Percentiles rank a stretch among this genome's conserved stretches.
phyloP scores from a whole-genome alignment of 2,113 vertebrate genomes.

The Danionella cerebrum region DNA sequence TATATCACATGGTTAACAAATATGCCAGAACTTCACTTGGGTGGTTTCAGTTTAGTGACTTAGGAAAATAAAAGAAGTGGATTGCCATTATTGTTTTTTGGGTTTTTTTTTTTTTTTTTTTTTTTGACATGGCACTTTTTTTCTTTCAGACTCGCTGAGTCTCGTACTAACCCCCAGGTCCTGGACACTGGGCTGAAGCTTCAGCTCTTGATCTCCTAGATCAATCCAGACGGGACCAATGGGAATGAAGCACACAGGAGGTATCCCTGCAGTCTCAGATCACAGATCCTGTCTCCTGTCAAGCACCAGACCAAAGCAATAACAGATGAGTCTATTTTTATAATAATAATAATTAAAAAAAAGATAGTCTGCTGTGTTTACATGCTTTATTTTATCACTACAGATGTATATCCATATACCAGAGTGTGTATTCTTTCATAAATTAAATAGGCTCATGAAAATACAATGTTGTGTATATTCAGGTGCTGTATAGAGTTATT shows the following conservation, averaged over 20 bases:
- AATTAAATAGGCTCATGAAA: background rate
- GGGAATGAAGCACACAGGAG: conserved; percentile 31
- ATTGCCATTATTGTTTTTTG: no score
- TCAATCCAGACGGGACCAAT: conserved; percentile 65
- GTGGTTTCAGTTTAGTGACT: no score
- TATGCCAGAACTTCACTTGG: no score
- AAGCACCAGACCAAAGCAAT: conserved; percentile 47
- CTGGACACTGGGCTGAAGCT: conserved; percentile 80
- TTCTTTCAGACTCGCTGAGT: conserved; percentile 74
- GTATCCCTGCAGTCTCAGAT: conserved; percentile 47
- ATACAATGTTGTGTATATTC: background rate
- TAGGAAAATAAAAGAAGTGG: no score
- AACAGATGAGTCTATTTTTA: conserved; percentile 1
- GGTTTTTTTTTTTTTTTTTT: no score
- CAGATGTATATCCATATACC: background rate
- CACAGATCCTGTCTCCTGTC: background rate
- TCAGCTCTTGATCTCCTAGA: conserved; percentile 68
- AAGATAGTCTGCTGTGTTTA: background rate
- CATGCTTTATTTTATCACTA: conserved; percentile 7
- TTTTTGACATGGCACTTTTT: background rate
- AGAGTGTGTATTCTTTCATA: conserved; percentile 35
- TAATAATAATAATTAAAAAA: background rate
- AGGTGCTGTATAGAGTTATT: background rate
- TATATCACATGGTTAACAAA: no score
- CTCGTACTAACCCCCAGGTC: conserved; percentile 84